phyloP scores from a whole-genome alignment of 2,797 vertebrate species.

The Podarcis lilfordi region DNA sequence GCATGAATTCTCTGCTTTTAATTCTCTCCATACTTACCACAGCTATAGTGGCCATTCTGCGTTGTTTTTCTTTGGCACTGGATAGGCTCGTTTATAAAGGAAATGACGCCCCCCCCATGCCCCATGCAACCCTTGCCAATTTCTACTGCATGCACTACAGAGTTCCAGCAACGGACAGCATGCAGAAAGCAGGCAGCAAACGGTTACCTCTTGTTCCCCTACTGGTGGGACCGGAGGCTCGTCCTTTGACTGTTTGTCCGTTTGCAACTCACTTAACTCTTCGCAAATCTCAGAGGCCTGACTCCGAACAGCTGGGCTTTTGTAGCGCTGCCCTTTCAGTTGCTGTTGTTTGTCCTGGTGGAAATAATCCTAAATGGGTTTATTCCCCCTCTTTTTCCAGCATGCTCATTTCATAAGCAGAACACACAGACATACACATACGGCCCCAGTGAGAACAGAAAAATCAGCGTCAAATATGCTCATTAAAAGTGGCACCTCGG shows the following conservation, averaged over 20 bases:
- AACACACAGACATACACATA: not conserved
- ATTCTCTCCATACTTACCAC: slow-evolving; percentile 29
- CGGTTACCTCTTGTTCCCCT: slow-evolving; percentile 74
- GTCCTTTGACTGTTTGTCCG: slow-evolving; percentile 72
- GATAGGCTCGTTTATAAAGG: slow-evolving; percentile 8
- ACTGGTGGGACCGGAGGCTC: slow-evolving; percentile 56
- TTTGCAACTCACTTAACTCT: slow-evolving; percentile 73
- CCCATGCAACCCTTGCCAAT: slow-evolving; percentile 19
- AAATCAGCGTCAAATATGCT: slow-evolving; percentile 40
- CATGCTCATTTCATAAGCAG: slow-evolving; percentile 56
- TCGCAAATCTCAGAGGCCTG: slow-evolving; percentile 75
- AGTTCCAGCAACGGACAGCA: slow-evolving; percentile 51
- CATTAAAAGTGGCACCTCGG: not conserved
- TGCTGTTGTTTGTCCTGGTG: slow-evolving; percentile 74
- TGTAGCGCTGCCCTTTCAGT: slow-evolving; percentile 68
- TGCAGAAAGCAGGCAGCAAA: slow-evolving; percentile 66
- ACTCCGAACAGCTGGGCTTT: slow-evolving; percentile 68
- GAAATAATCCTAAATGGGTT: slow-evolving; percentile 73
- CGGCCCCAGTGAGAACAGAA: slow-evolving; percentile 43
- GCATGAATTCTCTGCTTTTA: too few relatives aligned
- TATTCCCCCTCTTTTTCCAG: slow-evolving; percentile 57
- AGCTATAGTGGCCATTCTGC: not conserved
- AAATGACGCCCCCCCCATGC: not conserved
- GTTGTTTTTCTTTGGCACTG: slow-evolving; percentile 8
- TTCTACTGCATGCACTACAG: slow-evolving; percentile 55